Base-by-base conservation (phyloP, 2,888 invertebrate genomes). In the Dolichomitus sp. region DNA sequence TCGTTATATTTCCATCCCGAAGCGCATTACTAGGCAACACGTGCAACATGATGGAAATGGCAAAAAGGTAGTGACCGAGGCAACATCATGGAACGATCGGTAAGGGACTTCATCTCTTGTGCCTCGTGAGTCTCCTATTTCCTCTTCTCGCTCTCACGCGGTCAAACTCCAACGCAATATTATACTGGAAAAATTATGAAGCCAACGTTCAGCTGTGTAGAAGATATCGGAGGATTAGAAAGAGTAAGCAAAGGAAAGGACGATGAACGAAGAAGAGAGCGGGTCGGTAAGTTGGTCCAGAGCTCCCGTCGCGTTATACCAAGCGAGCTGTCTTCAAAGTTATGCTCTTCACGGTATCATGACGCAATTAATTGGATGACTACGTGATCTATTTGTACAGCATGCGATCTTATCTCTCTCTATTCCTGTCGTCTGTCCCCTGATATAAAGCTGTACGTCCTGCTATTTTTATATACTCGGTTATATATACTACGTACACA, bases 301-400 rank as follows among this genome's bases (percentile, higher is more conserved):
- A 11, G 11, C 48, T 65, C 74, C 45, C 65, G n/a, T 65, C 50
- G 40, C 69, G 69, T 70, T 78, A 59, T 70, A 57, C 42, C 69
- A 69, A 70, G 65, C 69, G 50, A 78, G 33, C 57, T 59, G 70
- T 65, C 69, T 74, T 74, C 74, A 69, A 69, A 78, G 69, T 74
- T 69, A 69, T 54, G 30, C 48, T 78, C 74, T 73, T 63, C 30
- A 45, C 69, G 72, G 61, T 73, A 73, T 77, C 59, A 63, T 75
- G 61, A 82, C 50, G 70, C 79, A 59, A 82, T 82, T 78, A 80
- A 84, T 81, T 83, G 37, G 66, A 83, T 33, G 54, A 40, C 74
- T 48, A 74, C 84, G 78, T 80, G 83, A 86, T 86, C 50, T 78
- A 86, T 80, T 81, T 66, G 42, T 45, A 66, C 61, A 83, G 66